These are phyloP conservation scores for Drosophila emarginata DNA, from an alignment of 2,888 invertebrate genomes.

Conservation along the genomic window DNA sequence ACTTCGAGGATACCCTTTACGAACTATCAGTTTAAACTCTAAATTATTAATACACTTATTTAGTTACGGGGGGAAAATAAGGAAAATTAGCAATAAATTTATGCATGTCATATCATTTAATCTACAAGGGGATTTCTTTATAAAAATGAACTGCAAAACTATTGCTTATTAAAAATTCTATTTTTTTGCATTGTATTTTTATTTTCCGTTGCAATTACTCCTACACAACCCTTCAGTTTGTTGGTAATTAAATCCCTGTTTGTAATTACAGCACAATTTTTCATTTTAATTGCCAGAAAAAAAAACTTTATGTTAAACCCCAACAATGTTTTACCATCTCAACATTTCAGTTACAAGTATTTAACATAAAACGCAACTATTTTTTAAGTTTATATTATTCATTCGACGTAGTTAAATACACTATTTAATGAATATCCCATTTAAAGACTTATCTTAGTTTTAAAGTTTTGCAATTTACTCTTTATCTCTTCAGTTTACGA, in stretches of 20 bases:
- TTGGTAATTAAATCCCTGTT: neutral
- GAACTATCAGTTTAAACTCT: no score
- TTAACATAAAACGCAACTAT: no score
- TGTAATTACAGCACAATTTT: neutral
- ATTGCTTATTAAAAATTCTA: neutral
- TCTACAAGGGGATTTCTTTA: neutral
- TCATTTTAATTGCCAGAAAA: neutral
- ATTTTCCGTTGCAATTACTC: no score
- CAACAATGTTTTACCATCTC: neutral
- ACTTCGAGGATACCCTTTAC: no score
- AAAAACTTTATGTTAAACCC: neutral
- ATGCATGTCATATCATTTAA: neutral
- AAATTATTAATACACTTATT: no score
- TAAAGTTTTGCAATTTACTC: neutral
- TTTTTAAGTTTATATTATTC: no score
- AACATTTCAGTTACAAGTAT: no score
- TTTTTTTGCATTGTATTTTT: no score
- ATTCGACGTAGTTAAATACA: no score
- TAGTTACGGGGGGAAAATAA: no score
- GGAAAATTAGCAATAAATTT: neutral
- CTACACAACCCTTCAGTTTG: neutral
- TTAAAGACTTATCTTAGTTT: no score
- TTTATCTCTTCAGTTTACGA: slow-evolving; percentile 86
- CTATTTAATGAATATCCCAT: no score
- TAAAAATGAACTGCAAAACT: neutral